Evolutionary conservation across 2,888 invertebrate genomes (phyloP), one percentile per base, ranked within the genome.

Genomic region (Xanthia togata): DNA sequence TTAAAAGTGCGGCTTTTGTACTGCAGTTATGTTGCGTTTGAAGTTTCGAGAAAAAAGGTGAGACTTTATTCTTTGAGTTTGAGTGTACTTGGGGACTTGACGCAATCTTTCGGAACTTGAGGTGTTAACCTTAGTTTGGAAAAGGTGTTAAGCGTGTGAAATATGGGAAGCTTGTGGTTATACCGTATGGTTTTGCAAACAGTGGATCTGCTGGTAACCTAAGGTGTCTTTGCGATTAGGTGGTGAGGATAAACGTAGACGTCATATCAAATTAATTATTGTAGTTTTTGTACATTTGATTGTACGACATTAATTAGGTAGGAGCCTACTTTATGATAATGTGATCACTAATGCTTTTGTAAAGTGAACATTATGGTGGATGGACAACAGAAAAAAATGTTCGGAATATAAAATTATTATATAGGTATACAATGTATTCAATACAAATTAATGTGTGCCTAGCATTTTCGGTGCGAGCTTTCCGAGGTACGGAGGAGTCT

Each of bases 1-100:
- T 79, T 76, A 72, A 84, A 75, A 85, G 73, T 87, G 71, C 71
- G 78, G 62, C 68, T 85, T 86, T 79, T 76, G 86, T 85, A 76
- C 41, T 64, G 69, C 78, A 70, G 50, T 53, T 72, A 70, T 67
- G 82, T 78, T 70, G 71, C 73, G 78, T 85, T 85, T 73, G 79
- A 85, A 83, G 85, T 82, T 83, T 82, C 14, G 55, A 78, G 70
- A 72, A 73, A 77, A 72, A 78, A 78, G 65, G 79, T 68, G 69
- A 20, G 59, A 62, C 53, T 71, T 69, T 31, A 65, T 81, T 60
- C 59, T 14, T 53, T 20, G 41, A 65, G 35, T 53, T 63, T 76
- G 53, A 84, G 74, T 59, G 70, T 74, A 63, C 74, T 82, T 70
- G 70, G 2, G 26, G 62, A 68, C 79, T 80, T 78, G 67, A 59